Percentiles rank a stretch among this genome's conserved stretches.
These are phyloP conservation scores for Aythya baeri DNA, from an alignment of 2,113 vertebrate genomes.

Conservation along the genomic window DNA sequence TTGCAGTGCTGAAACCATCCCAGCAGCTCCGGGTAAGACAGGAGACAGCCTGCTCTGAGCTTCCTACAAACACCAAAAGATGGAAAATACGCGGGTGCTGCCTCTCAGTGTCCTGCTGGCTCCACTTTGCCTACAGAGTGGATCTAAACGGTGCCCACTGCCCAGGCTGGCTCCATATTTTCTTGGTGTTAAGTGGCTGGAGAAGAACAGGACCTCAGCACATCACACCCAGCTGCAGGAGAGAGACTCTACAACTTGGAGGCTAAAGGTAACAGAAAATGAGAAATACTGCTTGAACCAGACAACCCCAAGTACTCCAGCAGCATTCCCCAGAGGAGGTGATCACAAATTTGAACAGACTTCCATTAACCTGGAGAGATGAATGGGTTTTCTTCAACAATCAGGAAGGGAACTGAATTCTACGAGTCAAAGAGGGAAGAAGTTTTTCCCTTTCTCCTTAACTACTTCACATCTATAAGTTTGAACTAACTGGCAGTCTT, in stretches of 20 bases:
- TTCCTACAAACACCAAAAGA: not conserved
- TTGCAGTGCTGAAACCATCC: not conserved
- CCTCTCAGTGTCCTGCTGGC: not conserved
- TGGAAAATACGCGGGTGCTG: not conserved
- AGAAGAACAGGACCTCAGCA: not conserved
- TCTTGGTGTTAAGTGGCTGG: not conserved
- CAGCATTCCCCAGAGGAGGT: not conserved
- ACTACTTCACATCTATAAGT: too few relatives aligned
- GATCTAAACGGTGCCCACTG: not conserved
- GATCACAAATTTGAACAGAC: not conserved
- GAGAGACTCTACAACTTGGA: not conserved
- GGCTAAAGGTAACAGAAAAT: not conserved
- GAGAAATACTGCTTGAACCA: not conserved
- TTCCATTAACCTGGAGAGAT: not conserved
- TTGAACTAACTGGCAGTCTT: not conserved
- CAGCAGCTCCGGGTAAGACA: not conserved
- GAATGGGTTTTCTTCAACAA: rapidly evolving
- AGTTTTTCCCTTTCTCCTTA: not conserved
- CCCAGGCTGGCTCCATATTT: not conserved
- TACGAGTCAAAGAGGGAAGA: not conserved
- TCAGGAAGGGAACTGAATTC: not conserved
- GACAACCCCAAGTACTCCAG: not conserved
- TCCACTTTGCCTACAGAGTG: not conserved
- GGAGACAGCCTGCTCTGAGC: not conserved
- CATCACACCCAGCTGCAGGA: not conserved